Conservation (phyloP, 2,113 vertebrate species). For the Calidris pugnax region DNA sequence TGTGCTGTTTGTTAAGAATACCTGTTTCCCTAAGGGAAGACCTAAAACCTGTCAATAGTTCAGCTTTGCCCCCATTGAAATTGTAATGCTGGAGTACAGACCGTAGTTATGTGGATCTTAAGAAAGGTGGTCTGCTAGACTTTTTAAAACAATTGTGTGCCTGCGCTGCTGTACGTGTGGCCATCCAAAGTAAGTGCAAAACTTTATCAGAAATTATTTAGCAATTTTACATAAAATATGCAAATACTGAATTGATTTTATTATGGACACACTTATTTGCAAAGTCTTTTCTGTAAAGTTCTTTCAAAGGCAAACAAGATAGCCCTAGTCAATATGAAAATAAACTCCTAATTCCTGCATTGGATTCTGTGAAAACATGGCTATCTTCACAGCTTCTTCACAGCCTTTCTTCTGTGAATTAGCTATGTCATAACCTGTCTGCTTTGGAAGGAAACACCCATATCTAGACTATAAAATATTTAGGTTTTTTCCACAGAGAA, state of each 20-base stretch:
- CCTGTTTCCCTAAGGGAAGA: background rate
- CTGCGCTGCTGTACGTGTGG: fast-evolving
- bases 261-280: background rate
- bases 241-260: background rate
- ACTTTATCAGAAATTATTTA: background rate
- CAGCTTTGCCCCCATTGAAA: background rate
- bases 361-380: background rate
- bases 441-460: background rate
- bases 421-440: background rate
- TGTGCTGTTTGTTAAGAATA: background rate
- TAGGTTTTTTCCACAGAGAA: background rate
- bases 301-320: background rate
- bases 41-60: background rate
- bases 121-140: background rate
- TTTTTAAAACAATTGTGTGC: background rate
- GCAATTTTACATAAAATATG: background rate
- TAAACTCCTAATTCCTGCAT: background rate
- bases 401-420: background rate
- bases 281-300: background rate
- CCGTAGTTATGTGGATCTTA: background rate
- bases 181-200: background rate
- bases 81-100: background rate
- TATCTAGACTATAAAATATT: background rate
- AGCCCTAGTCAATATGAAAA: background rate
- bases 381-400: background rate